Base-by-base conservation (phyloP, 2,888 invertebrate genomes). In the Masnerella sp. region DNA sequence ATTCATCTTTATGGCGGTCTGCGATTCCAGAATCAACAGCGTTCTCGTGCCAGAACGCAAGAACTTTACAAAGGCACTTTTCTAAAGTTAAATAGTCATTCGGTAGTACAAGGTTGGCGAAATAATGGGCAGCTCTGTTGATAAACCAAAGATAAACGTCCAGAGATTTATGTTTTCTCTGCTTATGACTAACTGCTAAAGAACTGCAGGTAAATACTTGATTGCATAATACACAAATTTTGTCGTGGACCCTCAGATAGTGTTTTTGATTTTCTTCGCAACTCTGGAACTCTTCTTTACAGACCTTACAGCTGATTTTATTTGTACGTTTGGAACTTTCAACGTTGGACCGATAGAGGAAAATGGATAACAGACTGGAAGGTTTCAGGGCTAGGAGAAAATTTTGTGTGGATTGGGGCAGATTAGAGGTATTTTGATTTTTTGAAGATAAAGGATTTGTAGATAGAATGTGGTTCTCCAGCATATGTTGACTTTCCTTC, bases 61-160 rank as follows among this genome's bases (percentile, higher is more conserved):
- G 22, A 4, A n/a, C 8, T 9, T 45, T 38, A 4, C 54, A 65
- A 9, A 71, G 11, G 22, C 38, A 71, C 1, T 2, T 4, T 7
- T 59, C 59, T 2, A 59, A 34, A 0, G 52, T 25, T 3, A 32
- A 5, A 14, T 14, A 65, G 0, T 65, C 51, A 2, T 52, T 12
- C 0, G 32, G 28, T 0, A 28, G 7, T 0, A 71, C 9, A 2
- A 71, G 15, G 14, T 42, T 51, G 0, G 51, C 58, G 11, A 71
- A 52, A 17, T 51, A 71, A 12, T 28, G 20, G 1, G 17, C 5
- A 2, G 64, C 34, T 2, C 54, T 40, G 7, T 59, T 52, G 0
- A 71, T 15, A 15, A 71, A 81, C 82, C 82, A 82, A 1, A 82
- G 68, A 52, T 83, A 83, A 32, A 78, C 76, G 0, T 77, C 76